phyloP scores from a whole-genome alignment of 1,140 invertebrate genomes.

The Pseudomyrmex concolor region DNA sequence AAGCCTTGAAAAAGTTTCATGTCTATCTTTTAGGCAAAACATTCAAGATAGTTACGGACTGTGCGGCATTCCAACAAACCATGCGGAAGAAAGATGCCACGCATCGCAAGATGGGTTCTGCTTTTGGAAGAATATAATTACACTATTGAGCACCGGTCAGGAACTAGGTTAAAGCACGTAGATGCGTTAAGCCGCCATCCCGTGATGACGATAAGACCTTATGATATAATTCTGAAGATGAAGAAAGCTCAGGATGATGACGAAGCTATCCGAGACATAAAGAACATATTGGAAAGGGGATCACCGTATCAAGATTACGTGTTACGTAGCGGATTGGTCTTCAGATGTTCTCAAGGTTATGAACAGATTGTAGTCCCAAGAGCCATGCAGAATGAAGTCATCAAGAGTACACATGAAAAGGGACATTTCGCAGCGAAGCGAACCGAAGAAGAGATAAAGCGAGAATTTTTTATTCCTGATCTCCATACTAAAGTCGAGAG shows the following conservation, averaged over 20 bases:
- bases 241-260: background rate
- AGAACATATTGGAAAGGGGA: background rate
- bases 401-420: background rate
- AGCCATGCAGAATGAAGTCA: background rate
- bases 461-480: background rate
- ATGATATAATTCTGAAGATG: background rate
- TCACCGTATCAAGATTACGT: background rate
- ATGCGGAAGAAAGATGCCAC: slow-evolving; percentile 50
- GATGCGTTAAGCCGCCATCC: slow-evolving; percentile 64
- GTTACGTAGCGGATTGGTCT: background rate
- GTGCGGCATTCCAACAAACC: slow-evolving; percentile 7
- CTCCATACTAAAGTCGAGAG: background rate
- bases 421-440: background rate
- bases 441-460: background rate
- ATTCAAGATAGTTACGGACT: slow-evolving; percentile 4
- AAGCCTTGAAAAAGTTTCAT: background rate
- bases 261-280: background rate
- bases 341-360: background rate
- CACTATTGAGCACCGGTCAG: slow-evolving; percentile 62
- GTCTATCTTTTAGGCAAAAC: background rate
- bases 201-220: background rate
- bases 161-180: slow-evolving; percentile 64
- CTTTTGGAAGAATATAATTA: slow-evolving; percentile 51
- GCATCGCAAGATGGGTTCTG: slow-evolving; percentile 54
- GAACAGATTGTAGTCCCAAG: background rate